phyloP scores from a whole-genome alignment of 2,888 invertebrate genomes.

The Ptycholaimellus sp. region DNA sequence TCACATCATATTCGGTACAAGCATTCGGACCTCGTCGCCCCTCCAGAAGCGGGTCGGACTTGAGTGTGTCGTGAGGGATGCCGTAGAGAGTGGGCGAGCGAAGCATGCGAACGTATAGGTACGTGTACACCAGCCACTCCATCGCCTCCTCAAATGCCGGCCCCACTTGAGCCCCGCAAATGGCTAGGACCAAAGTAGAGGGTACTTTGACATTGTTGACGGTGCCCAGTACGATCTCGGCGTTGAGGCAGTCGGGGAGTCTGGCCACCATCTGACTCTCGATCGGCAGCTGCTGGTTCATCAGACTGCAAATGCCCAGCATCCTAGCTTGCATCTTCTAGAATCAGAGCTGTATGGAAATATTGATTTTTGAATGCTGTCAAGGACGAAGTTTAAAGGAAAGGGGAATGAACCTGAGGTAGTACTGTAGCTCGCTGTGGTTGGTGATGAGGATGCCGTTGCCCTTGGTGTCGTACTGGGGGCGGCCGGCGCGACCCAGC shows the following conservation, averaged over 20 bases:
- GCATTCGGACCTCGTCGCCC: constrained; percentile 63
- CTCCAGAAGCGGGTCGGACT: constrained; percentile 61
- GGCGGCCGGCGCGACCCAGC: constrained; percentile 88
- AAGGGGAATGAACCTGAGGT: constrained; percentile 77
- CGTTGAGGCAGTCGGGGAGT: constrained; percentile 85
- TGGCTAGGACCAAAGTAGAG: too few species aligned
- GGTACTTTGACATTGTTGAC: constrained; percentile 57
- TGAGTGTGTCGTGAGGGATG: constrained; percentile 36
- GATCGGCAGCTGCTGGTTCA: constrained; percentile 60
- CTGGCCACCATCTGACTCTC: constrained; percentile 82
- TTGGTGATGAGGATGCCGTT: constrained; percentile 89
- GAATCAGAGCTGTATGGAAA: too few species aligned
- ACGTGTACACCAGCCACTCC: constrained; percentile 82
- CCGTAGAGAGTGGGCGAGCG: constrained; percentile 69
- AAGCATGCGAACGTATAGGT: constrained; percentile 80
- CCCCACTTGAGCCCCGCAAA: too few species aligned
- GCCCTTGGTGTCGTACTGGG: constrained; percentile 92
- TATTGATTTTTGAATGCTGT: too few species aligned
- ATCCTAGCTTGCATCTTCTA: too few species aligned
- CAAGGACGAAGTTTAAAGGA: too few species aligned
- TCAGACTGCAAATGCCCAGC: too few species aligned
- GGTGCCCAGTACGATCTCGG: constrained; percentile 83
- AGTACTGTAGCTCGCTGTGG: constrained; percentile 92
- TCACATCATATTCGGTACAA: too few species aligned
- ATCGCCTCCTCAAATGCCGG: constrained; percentile 58